Base-by-base conservation (phyloP, 2,797 vertebrate species). In the Anabacerthia variegaticeps region DNA sequence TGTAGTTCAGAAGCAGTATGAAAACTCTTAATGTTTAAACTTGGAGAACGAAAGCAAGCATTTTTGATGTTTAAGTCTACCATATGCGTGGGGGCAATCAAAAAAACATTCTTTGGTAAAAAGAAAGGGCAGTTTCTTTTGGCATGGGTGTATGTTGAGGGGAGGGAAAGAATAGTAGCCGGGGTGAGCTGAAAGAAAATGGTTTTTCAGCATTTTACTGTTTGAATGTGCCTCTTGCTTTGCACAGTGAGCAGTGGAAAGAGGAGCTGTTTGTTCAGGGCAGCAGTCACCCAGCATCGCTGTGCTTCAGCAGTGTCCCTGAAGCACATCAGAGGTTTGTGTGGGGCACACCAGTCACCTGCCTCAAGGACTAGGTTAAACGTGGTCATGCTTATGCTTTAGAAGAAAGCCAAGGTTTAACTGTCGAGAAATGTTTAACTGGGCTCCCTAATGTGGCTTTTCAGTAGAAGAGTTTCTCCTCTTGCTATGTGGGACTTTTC, bases 351-450 rank as follows among this genome's bases (percentile, higher is more conserved):
- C 73, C 52, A 86, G 36, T 75, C 77, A 55, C 67, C 77, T 54
- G 83, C 48, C 28, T 85, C 59, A 61, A 85, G 84, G 67, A 37
- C 71, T 91, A 21, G 48, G 67, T 89, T 87, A 85, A 93, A 89
- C 67, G 27, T 8, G 2, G 77, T 74, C 49, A 6, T 92, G 63
- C 89, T 85, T 82, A 14, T 77, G 74, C 74, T 91, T 76, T 78
- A 67, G 48, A 51, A 56, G 49, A 85, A 86, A 85, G 67, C 37
- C 72, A 71, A 32, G 32, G 34, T 87, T 82, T 92, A 22, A 7
- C 83, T 44, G 77, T 92, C 71, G 46, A 87, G 84, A 81, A 91
- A 44, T 93, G 74, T 82, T 95, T 91, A 77, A 71, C 49, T 85
- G 67, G 17, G 34, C 61, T 91, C 62, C 69, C 34, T 89, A n/a